Conservation (phyloP, 2,797 vertebrate species). For the Coregonus ussuriensis region DNA sequence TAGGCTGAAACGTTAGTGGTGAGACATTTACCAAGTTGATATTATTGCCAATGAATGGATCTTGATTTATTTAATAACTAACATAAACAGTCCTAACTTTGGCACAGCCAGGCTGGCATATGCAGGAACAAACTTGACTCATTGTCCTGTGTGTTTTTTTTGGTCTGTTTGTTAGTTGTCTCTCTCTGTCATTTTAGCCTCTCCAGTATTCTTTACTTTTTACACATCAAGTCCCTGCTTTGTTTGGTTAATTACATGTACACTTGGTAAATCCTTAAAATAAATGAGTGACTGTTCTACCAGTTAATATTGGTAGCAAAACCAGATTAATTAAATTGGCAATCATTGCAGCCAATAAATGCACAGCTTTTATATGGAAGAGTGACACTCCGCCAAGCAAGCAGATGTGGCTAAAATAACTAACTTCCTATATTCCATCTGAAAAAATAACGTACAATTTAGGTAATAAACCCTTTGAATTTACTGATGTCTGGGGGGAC, state of each 20-base stretch:
- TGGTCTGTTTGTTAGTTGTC: neutral
- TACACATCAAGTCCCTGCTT: neutral
- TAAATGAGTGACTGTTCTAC: neutral
- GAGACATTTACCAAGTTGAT: neutral
- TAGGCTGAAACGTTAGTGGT: neutral
- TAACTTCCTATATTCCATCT: too few relatives aligned
- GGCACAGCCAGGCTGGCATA: neutral
- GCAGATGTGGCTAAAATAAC: too few relatives aligned
- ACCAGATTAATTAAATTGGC: too few relatives aligned
- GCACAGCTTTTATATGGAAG: too few relatives aligned
- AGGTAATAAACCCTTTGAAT: too few relatives aligned
- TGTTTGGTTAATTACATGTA: neutral
- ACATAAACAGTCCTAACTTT: neutral
- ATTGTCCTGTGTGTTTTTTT: neutral
- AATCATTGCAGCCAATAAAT: too few relatives aligned
- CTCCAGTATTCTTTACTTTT: neutral
- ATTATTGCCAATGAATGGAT: neutral
- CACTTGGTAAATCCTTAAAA: neutral
- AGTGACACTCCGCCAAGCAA: too few relatives aligned
- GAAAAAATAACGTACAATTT: too few relatives aligned
- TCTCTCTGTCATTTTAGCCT: neutral
- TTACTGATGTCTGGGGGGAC: too few relatives aligned
- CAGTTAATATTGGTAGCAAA: too few relatives aligned
- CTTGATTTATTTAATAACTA: neutral
- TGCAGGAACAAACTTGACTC: neutral